These are phyloP conservation scores for Remorina albescens DNA, from an alignment of 2,797 vertebrate genomes.

Conservation along the genomic window DNA sequence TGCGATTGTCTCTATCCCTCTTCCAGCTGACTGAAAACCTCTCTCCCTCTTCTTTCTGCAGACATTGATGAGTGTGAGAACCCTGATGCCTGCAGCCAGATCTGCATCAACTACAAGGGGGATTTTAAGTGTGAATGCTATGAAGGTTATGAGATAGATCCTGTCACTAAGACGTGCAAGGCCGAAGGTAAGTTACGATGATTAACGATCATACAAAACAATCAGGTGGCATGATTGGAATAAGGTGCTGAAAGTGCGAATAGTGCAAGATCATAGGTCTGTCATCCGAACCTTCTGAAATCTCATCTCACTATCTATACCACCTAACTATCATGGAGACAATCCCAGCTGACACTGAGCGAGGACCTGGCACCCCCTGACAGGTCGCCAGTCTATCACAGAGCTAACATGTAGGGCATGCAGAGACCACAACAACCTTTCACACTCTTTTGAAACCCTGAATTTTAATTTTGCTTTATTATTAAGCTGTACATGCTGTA, in stretches of 20 bases:
- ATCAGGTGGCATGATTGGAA: not conserved
- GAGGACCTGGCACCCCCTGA: too few species aligned
- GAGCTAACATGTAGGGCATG: too few species aligned
- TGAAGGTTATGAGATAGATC: constrained; percentile 96
- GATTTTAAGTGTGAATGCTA: constrained; percentile 98
- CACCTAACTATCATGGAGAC: too few species aligned
- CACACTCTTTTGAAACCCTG: too few species aligned
- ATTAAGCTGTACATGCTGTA: too few species aligned
- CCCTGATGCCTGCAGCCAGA: constrained; percentile 96
- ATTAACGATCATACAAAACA: not conserved
- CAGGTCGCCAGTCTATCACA: too few species aligned
- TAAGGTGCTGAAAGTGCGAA: not conserved
- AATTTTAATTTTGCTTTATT: not conserved
- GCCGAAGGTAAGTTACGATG: constrained; percentile 89
- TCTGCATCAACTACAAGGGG: constrained; percentile 98
- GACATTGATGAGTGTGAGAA: constrained; percentile 98
- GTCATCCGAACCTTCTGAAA: not conserved
- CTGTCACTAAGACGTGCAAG: constrained; percentile 95
- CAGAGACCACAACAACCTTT: too few species aligned
- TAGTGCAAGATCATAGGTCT: not conserved
- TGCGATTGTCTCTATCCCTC: constrained; percentile 1
- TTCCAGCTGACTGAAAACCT: constrained; percentile 33
- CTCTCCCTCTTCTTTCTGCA: constrained; percentile 66
- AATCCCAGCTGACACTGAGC: too few species aligned
- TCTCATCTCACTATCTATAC: too few species aligned